Conservation (phyloP, 2,888 invertebrate genomes). For the Pantelozetes paolii region DNA sequence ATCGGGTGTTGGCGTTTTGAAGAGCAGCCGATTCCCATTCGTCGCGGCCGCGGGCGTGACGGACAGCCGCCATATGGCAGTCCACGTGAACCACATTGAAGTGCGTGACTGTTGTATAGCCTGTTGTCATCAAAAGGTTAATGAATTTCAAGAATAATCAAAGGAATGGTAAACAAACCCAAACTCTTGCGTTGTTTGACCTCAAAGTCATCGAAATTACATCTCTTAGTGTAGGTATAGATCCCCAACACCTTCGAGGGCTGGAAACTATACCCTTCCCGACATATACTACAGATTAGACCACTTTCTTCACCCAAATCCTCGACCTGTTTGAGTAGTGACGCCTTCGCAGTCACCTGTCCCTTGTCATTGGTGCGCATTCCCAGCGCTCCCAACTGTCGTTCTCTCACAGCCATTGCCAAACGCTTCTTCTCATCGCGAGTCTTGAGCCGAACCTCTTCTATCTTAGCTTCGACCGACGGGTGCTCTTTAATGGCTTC, state of each 20-base stretch:
- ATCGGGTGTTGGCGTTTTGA: constrained; percentile 95
- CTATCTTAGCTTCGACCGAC: constrained; percentile 64
- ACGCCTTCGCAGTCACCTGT: constrained; percentile 82
- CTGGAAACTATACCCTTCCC: constrained; percentile 95
- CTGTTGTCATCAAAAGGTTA: constrained; percentile 46
- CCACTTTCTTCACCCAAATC: constrained; percentile 94
- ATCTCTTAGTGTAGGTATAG: constrained; percentile 93
- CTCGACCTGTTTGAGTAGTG: constrained; percentile 81
- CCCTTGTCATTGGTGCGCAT: constrained; percentile 95
- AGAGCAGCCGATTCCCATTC: constrained; percentile 98
- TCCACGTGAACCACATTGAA: constrained; percentile 98
- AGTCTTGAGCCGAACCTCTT: constrained; percentile 88
- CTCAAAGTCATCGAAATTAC: constrained; percentile 88
- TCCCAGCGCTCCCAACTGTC: constrained; percentile 88
- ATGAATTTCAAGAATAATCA: not conserved
- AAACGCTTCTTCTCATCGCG: constrained; percentile 92
- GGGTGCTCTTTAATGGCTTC: constrained; percentile 58
- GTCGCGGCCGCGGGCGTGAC: constrained; percentile 68
- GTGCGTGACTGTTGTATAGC: constrained; percentile 90
- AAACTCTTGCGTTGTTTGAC: constrained; percentile 76
- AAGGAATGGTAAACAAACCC: constrained; percentile 55
- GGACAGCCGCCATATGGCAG: constrained; percentile 94
- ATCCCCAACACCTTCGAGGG: constrained; percentile 88
- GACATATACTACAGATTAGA: constrained; percentile 91
- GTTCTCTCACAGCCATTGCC: constrained; percentile 96